These are phyloP conservation scores for Manduca sexta DNA, from an alignment of 1,140 invertebrate genomes.

Conservation along the genomic window DNA sequence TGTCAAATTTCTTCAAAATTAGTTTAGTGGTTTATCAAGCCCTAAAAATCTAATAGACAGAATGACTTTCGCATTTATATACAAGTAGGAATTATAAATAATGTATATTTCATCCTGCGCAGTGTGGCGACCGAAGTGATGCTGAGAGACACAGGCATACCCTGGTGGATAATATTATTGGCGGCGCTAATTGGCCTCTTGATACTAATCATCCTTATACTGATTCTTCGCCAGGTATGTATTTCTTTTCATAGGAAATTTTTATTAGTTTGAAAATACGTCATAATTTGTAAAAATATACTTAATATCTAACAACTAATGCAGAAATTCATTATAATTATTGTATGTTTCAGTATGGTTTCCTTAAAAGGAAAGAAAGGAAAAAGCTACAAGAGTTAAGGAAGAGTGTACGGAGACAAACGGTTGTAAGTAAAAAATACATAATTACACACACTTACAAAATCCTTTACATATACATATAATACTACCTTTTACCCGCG, in stretches of 20 bases:
- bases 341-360: slow-evolving; percentile 22
- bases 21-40: no score
- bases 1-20: no score
- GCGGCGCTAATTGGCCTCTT: slow-evolving; percentile 24
- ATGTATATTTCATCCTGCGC: background rate
- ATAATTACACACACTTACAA: no score
- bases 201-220: slow-evolving; percentile 20
- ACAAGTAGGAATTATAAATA: no score
- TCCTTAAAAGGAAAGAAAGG: slow-evolving; percentile 29
- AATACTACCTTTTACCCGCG: no score
- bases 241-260: no score
- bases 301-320: background rate
- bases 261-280: no score
- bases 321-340: background rate
- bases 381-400: slow-evolving; percentile 10
- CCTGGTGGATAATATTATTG: slow-evolving; percentile 26
- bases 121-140: slow-evolving; percentile 13
- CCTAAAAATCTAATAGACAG: no score
- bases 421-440: slow-evolving; percentile 15
- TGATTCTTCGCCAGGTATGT: slow-evolving; percentile 27
- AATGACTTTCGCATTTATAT: no score
- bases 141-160: slow-evolving; percentile 7
- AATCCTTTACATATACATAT: no score
- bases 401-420: slow-evolving; percentile 15
- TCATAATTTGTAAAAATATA: background rate